A percentile compares a stretch with the other conserved stretches of the same genome.
phyloP scores from a whole-genome alignment of 2,113 vertebrate genomes.

The Rhinopithecus roxellana region DNA sequence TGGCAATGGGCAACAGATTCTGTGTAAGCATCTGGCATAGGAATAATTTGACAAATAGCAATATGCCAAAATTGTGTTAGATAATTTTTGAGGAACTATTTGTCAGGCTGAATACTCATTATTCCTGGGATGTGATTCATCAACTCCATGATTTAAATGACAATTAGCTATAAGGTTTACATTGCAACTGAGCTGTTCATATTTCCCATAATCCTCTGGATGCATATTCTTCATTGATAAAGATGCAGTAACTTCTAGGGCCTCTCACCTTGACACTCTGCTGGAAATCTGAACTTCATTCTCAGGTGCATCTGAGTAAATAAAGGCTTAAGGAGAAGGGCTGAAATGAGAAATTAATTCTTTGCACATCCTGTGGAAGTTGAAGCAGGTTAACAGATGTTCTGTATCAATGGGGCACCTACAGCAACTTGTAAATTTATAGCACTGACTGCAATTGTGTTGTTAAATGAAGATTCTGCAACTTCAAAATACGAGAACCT shows the following conservation, averaged over 20 bases:
- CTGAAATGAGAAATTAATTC: constrained; percentile 41
- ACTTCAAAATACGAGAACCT: not conserved
- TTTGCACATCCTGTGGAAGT: not conserved
- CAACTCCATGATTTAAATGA: constrained; percentile 32
- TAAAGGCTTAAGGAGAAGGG: constrained; percentile 7
- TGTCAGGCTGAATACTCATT: constrained; percentile 59
- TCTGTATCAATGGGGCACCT: not conserved
- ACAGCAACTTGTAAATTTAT: not conserved
- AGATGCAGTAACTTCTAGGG: not conserved
- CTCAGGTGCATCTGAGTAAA: not conserved
- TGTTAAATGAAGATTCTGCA: not conserved
- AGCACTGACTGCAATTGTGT: not conserved
- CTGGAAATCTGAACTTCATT: constrained; percentile 31
- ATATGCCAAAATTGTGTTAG: constrained; percentile 60
- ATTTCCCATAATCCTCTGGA: not conserved
- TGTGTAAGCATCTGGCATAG: constrained; percentile 68
- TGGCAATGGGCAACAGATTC: constrained; percentile 63
- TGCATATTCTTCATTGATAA: not conserved
- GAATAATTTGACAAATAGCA: constrained; percentile 70
- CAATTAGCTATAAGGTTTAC: constrained; percentile 26
- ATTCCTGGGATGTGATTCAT: constrained; percentile 51
- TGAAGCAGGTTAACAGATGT: constrained; percentile 50
- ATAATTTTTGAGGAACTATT: constrained; percentile 62
- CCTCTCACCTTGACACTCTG: not conserved
- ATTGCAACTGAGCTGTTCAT: not conserved